Conservation (phyloP, 2,888 invertebrate genomes). For the Xestia sexstrigata region DNA sequence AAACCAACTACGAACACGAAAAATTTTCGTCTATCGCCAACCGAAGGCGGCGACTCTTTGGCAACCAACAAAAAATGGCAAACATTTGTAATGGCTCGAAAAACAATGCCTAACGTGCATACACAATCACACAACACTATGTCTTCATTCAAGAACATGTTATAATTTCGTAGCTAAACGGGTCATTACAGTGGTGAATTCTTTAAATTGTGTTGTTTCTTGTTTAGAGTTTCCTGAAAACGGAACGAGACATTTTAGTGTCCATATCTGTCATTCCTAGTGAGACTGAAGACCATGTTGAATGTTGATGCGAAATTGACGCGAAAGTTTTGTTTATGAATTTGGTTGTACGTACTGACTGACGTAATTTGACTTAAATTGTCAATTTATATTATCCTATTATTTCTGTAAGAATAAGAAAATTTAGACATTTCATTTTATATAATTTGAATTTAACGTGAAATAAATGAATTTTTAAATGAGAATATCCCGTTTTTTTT, state of each 20-base stretch:
- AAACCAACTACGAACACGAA: background rate
- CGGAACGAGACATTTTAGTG: background rate
- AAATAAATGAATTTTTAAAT: background rate
- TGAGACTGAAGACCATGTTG: background rate
- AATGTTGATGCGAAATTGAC: background rate
- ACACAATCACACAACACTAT: slow-evolving; percentile 24
- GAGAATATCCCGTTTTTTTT: background rate
- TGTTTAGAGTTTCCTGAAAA: background rate
- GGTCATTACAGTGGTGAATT: background rate
- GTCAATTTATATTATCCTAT: too few species aligned
- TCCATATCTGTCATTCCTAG: background rate
- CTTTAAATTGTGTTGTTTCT: slow-evolving; percentile 5
- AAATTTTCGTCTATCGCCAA: slow-evolving; percentile 6
- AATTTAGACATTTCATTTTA: background rate
- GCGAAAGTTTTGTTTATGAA: background rate
- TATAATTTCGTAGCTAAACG: slow-evolving; percentile 36
- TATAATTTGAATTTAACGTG: background rate
- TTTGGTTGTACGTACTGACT: too few species aligned
- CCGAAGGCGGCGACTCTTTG: background rate
- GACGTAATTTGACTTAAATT: too few species aligned
- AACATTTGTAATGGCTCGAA: background rate
- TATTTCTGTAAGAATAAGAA: background rate
- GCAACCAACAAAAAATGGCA: background rate
- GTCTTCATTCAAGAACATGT: slow-evolving; percentile 18
- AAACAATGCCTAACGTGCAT: slow-evolving; percentile 33